Evolutionary conservation across 2,888 invertebrate species (phyloP), one percentile per base, ranked within the genome.

Genomic region (Theretra japonica): DNA sequence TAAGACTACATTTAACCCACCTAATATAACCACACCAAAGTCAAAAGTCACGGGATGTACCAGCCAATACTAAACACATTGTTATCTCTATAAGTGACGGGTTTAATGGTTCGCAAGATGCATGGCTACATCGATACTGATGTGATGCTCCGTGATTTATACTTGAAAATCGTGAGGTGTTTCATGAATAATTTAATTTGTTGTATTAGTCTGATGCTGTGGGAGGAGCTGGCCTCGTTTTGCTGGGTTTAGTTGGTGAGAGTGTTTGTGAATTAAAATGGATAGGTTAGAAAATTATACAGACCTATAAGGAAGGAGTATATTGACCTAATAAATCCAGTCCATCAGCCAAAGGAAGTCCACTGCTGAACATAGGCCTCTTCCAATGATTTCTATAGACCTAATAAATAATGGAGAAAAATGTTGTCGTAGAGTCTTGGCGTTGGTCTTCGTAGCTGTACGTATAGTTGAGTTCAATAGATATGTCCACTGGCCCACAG

Each of bases 41-140:
- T 81, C 75, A 81, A 33, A 79, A 74, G 76, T 70, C 78, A 78
- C 74, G 73, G 70, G 75, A 74, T 76, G 75, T 76, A 73, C 72
- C 60, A 65, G 73, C 71, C 75, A 75, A 75, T 73, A 75, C 73
- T 72, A 74, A 78, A 76, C 75, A 75, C 77, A 78, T 79, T 77
- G 80, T 79, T 78, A 81, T 81, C 80, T 75, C 56, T 69, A 75
- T 73, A 75, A 75, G 70, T 75, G 76, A 76, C 76, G 73, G 73
- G 74, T 59, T 75, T 76, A 78, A 75, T 76, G 75, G 72, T 70
- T 74, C 21, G 68, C 53, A 68, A 79, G 79, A 81, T 76, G 73
- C 76, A 81, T 76, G 73, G 76, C 75, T 69, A 69, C 74, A 78
- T 75, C 73, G 73, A 77, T 77, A 79, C 76, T 70, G 75, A 75